Base-by-base conservation (phyloP, 1,140 invertebrate genomes). In the Zophobas atratus region DNA sequence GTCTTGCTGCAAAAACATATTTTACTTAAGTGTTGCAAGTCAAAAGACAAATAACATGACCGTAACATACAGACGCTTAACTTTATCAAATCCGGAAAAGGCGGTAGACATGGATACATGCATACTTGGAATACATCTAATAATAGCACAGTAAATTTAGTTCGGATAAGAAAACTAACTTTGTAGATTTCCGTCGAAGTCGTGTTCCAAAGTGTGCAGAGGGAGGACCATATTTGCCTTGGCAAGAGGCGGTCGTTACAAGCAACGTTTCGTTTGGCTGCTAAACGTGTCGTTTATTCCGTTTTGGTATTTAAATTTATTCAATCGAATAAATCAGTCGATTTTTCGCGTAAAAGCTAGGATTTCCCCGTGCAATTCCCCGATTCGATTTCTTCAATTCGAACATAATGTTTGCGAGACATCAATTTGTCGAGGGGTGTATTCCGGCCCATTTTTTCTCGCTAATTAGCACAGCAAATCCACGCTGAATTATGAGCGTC, bases 241-340 rank as follows among this genome's bases (percentile, higher is more conserved):
- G 60, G 60, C 38, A 43, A 67, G 60, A 67, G 76, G 46, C 43
- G 67, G 70, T 78, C 46, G 72, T 78, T 67, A 78, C 77, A 78
- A 70, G 77, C 70, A 78, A 75, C 72, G 63, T 75, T 78, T 55
- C 60, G 72, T 75, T 75, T 75, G 51, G 77, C 71, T 48, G 72
- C 55, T 77, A 78, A 80, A 80, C 79, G 79, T 80, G 79, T 80
- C 79, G 79, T 78, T 77, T 75, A 80, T 77, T 39, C 56, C 38
- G 49, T 75, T 81, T 81, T 75, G 63, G 77, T 79, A 81, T 81
- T 81, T 78, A 81, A 81, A 81, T 81, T 81, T 80, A 81, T 81
- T 81, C 80, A 75, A 76, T 81, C 76, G 75, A 81, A 81, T 80
- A 81, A 80, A 81, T 81, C 80, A 80, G 76, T 80, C 72, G 80